These are phyloP conservation scores for Mormyrus proboscirostris DNA, from an alignment of 2,797 vertebrate species.

Conservation along the genomic window DNA sequence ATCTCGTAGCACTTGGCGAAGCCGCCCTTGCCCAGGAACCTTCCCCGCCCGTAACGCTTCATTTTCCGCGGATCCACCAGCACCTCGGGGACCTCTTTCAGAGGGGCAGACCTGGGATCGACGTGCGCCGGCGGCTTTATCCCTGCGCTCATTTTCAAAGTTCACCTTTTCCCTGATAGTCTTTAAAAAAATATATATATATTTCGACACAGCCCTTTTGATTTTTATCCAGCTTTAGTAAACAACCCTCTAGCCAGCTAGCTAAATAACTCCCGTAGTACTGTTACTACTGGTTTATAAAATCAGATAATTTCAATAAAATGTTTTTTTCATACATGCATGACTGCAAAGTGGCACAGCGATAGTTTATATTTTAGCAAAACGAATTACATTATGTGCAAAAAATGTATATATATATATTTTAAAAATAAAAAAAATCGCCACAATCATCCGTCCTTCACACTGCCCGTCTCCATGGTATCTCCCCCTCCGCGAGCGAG, in stretches of 20 bases:
- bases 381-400: not conserved
- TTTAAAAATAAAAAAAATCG: not conserved
- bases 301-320: not conserved
- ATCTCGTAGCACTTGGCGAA: conserved; percentile 97
- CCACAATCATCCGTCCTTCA: not conserved
- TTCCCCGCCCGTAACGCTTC: conserved; percentile 74
- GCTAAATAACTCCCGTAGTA: not conserved
- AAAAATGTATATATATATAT: not conserved
- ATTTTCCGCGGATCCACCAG: conserved; percentile 75
- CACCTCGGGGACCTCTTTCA: conserved; percentile 82
- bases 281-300: not conserved
- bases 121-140: conserved; percentile 48
- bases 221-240: not conserved
- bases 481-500: not conserved
- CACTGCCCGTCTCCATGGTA: not conserved
- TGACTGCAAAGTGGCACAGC: not conserved
- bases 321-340: not conserved
- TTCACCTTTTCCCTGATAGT: not conserved
- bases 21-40: conserved; percentile 90
- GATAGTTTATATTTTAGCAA: not conserved
- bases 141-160: conserved; percentile 51
- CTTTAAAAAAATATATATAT: not conserved
- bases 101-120: conserved; percentile 55
- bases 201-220: not conserved
- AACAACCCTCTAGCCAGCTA: not conserved